These are phyloP conservation scores for Trematomus bernacchii DNA, from an alignment of 2,797 vertebrate species.

Conservation along the genomic window DNA sequence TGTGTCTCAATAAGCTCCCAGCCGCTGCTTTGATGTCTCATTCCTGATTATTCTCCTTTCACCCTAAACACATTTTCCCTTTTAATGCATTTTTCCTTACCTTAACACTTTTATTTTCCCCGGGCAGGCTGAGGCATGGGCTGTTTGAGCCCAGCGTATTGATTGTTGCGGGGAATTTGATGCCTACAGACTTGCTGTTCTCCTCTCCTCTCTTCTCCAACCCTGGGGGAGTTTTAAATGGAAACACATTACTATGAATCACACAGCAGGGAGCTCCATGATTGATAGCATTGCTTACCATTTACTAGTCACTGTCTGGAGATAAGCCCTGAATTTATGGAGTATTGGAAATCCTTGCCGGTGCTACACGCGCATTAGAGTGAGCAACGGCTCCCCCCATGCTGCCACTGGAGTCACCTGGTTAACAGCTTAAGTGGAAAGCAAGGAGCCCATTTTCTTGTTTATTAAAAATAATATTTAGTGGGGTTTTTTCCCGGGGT, in stretches of 20 bases:
- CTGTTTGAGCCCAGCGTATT: conserved; percentile 73
- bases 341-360: conserved; percentile 78
- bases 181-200: conserved; percentile 71
- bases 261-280: conserved; percentile 79
- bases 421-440: conserved; percentile 65
- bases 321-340: conserved; percentile 85
- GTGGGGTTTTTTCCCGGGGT: conserved; percentile 14
- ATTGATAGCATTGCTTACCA: conserved; percentile 84
- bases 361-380: conserved; percentile 80
- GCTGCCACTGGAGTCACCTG: conserved; percentile 48
- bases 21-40: conserved; percentile 55
- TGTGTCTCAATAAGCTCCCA: conserved; percentile 38
- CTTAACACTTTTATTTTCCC: conserved; percentile 77
- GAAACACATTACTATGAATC: conserved; percentile 87
- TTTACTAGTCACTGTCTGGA: conserved; percentile 86
- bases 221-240: conserved; percentile 82
- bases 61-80: conserved; percentile 57
- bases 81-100: conserved; percentile 71
- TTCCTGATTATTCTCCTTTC: conserved; percentile 61
- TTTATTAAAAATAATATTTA: conserved; percentile 62
- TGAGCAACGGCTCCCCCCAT: conserved; percentile 59
- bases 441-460: conserved; percentile 54
- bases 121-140: conserved; percentile 52
- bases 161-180: conserved; percentile 80
- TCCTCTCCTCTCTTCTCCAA: conserved; percentile 50